phyloP scores from a whole-genome alignment of 2,113 vertebrate genomes.

The Empidonax alnorum region DNA sequence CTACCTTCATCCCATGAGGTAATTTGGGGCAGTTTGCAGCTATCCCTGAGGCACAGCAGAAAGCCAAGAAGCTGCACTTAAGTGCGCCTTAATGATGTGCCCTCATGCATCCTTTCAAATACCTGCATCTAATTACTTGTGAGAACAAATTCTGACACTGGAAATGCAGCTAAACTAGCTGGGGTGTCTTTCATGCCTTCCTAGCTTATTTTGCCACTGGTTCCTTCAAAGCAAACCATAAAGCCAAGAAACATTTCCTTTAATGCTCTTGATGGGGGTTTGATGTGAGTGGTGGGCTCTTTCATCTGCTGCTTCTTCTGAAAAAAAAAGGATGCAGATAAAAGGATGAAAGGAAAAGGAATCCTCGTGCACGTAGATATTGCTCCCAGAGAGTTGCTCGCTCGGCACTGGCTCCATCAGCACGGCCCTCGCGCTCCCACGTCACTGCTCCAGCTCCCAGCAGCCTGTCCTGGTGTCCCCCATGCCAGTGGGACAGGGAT shows the following conservation, averaged over 20 bases:
- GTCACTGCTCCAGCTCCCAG: fast-evolving
- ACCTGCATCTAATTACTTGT: constrained; percentile 5
- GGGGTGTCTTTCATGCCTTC: not conserved
- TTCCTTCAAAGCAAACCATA: constrained; percentile 41
- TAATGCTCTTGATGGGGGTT: not conserved
- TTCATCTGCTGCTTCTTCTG: constrained; percentile 29
- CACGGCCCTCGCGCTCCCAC: fast-evolving
- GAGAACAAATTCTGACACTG: not conserved
- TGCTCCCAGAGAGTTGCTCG: not conserved
- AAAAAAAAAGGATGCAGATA: not conserved
- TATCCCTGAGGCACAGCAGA: not conserved
- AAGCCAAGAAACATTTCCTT: not conserved
- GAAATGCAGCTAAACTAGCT: not conserved
- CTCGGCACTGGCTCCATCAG: not conserved
- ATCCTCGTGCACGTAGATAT: fast-evolving
- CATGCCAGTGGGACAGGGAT: not conserved
- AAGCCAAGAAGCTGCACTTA: not conserved
- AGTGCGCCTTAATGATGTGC: not conserved
- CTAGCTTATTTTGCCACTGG: not conserved
- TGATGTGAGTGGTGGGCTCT: constrained; percentile 23
- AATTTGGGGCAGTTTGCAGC: not conserved
- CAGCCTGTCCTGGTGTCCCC: not conserved
- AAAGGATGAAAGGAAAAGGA: not conserved
- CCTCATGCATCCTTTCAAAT: not conserved
- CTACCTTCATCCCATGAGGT: not conserved